Evolutionary conservation across 2,797 vertebrate genomes (phyloP).

Genomic region (Chelidonichthys spinosus): DNA sequence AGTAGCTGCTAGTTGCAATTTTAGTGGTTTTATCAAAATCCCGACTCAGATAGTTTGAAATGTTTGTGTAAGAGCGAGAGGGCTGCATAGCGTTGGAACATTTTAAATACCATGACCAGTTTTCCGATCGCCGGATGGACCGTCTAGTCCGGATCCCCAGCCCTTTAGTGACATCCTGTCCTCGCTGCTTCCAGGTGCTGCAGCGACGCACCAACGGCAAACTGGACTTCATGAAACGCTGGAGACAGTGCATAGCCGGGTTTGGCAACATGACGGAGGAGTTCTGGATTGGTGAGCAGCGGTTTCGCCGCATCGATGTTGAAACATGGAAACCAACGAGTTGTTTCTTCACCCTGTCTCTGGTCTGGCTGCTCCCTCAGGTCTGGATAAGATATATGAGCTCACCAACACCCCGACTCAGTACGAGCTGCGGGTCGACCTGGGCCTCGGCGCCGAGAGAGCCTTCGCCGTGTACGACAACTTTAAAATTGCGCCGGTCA

Average conservation of each 20-base stretch:
- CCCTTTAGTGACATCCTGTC: neutral
- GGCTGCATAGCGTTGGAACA: too few species aligned
- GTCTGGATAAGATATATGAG: slow-evolving; percentile 90
- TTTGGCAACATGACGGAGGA: slow-evolving; percentile 91
- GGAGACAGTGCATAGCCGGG: slow-evolving; percentile 90
- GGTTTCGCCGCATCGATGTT: slow-evolving; percentile 21
- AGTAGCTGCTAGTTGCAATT: neutral
- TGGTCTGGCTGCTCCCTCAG: slow-evolving; percentile 66
- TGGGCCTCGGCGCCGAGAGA: slow-evolving; percentile 83
- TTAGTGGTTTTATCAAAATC: neutral
- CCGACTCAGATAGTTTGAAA: slow-evolving; percentile 17
- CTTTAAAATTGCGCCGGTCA: slow-evolving; percentile 88
- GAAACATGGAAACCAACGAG: slow-evolving; percentile 14
- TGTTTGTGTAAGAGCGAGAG: slow-evolving; percentile 14
- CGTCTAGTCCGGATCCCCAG: too few species aligned
- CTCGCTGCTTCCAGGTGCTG: slow-evolving; percentile 83
- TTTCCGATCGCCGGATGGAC: too few species aligned
- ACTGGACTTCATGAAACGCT: slow-evolving; percentile 92
- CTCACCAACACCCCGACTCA: slow-evolving; percentile 85
- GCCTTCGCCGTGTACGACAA: slow-evolving; percentile 87
- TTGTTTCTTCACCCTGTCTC: slow-evolving; percentile 20
- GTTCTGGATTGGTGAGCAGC: slow-evolving; percentile 90
- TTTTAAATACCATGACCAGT: too few species aligned
- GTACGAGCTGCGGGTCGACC: slow-evolving; percentile 87
- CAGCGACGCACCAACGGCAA: slow-evolving; percentile 88